Evolutionary conservation across 2,113 vertebrate species (phyloP).

Genomic region (Bufo gargarizans): DNA sequence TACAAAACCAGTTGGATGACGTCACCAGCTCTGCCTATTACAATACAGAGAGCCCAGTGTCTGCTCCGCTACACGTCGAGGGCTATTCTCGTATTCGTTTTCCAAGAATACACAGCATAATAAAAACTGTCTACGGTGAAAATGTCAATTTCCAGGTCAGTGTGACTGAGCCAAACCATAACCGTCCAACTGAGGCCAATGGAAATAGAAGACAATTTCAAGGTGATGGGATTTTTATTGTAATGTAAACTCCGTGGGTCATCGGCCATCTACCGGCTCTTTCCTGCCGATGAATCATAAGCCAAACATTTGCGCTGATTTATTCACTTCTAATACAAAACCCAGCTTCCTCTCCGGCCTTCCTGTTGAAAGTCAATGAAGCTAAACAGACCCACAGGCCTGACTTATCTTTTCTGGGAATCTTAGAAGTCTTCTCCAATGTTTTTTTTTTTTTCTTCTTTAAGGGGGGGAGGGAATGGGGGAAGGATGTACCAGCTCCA

Average conservation of each 20-base stretch:
- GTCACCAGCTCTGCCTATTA: background rate
- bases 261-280: conserved; percentile 19
- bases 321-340: conserved; percentile 46
- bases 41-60: background rate
- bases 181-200: background rate
- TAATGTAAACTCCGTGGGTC: conserved; percentile 36
- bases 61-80: background rate
- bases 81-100: background rate
- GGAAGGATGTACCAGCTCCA: background rate
- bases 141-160: conserved; percentile 1
- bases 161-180: background rate
- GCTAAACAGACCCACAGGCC: conserved; percentile 44
- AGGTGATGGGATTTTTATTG: conserved; percentile 25
- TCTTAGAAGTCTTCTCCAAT: background rate
- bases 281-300: conserved; percentile 48
- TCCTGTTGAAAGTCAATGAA: conserved; percentile 50
- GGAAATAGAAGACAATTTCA: background rate
- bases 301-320: conserved; percentile 54
- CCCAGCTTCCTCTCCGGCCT: conserved; percentile 45
- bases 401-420: conserved; percentile 42
- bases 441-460: background rate
- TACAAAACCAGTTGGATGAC: background rate
- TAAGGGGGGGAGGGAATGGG: background rate
- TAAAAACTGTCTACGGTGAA: background rate
- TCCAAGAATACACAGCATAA: background rate